phyloP scores from a whole-genome alignment of 2,113 vertebrate genomes.

The Sprattus sprattus region DNA sequence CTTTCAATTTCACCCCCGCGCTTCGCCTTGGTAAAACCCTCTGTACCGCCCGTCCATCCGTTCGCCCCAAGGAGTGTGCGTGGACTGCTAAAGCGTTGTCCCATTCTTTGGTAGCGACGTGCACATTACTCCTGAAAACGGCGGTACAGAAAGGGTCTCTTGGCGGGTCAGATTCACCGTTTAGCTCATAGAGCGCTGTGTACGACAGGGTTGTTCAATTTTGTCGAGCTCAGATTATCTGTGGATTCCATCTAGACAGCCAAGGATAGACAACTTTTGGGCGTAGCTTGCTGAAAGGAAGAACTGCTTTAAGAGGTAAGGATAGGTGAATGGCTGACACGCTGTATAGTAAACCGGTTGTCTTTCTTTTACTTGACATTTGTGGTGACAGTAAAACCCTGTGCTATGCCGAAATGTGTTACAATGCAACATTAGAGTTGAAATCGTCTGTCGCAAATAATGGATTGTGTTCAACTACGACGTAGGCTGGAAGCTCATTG shows the following conservation, averaged over 20 bases:
- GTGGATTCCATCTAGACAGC: constrained; percentile 11
- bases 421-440: background rate
- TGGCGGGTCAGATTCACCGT: constrained; percentile 28
- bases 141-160: constrained; percentile 13
- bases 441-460: background rate
- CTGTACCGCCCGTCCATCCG: constrained; percentile 44
- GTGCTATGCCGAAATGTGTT: background rate
- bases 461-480: background rate
- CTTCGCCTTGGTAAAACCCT: constrained; percentile 49
- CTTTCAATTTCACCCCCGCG: constrained; percentile 68
- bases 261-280: constrained; percentile 10
- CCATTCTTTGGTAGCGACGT: constrained; percentile 61
- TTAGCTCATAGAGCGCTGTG: constrained; percentile 45
- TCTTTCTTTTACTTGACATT: background rate
- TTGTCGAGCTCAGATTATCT: background rate
- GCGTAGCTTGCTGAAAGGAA: constrained; percentile 14
- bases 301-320: background rate
- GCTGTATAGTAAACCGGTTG: background rate
- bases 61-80: constrained; percentile 40
- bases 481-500: background rate
- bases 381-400: background rate
- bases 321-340: background rate
- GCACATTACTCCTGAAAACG: constrained; percentile 62
- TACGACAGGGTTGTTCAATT: constrained; percentile 24
- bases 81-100: constrained; percentile 55